phyloP scores from a whole-genome alignment of 2,888 invertebrate genomes.

The Cremastobaeus sp. region DNA sequence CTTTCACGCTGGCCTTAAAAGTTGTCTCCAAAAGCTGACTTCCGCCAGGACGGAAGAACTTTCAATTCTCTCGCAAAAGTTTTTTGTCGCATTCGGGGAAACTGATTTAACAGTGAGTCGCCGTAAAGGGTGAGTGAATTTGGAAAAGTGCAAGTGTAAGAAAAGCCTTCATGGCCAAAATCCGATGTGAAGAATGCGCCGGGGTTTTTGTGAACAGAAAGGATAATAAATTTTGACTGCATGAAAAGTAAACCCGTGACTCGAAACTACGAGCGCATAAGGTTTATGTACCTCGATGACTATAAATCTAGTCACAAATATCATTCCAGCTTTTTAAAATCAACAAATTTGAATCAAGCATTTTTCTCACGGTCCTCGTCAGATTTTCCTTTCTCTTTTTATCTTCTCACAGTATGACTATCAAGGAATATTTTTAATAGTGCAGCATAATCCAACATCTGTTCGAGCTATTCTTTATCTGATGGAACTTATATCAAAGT shows the following conservation, averaged over 20 bases:
- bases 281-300: conserved; percentile 25
- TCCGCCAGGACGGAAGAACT: too few relatives aligned
- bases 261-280: conserved; percentile 13
- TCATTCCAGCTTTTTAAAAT: conserved; percentile 41
- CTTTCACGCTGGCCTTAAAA: too few relatives aligned
- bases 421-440: conserved; percentile 25
- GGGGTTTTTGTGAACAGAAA: conserved; percentile 3
- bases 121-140: too few relatives aligned
- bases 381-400: conserved; percentile 46
- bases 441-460: conserved; percentile 42
- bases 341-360: conserved; percentile 45
- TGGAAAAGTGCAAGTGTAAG: too few relatives aligned
- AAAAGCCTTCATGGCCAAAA: conserved; percentile 21
- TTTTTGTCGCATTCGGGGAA: too few relatives aligned
- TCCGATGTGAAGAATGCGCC: conserved; percentile 27
- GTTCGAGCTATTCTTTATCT: conserved; percentile 23
- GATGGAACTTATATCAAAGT: conserved; percentile 10
- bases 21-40: too few relatives aligned
- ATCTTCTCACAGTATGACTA: conserved; percentile 37
- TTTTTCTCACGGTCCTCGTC: conserved; percentile 41
- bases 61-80: too few relatives aligned
- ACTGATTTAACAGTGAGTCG: too few relatives aligned
- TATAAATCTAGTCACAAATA: conserved; percentile 43
- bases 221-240: conserved; percentile 38
- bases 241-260: conserved; percentile 27